Percentiles rank a stretch among this genome's conserved stretches.
These are phyloP conservation scores for Ips typographus DNA, from an alignment of 1,140 invertebrate genomes.

Conservation along the genomic window DNA sequence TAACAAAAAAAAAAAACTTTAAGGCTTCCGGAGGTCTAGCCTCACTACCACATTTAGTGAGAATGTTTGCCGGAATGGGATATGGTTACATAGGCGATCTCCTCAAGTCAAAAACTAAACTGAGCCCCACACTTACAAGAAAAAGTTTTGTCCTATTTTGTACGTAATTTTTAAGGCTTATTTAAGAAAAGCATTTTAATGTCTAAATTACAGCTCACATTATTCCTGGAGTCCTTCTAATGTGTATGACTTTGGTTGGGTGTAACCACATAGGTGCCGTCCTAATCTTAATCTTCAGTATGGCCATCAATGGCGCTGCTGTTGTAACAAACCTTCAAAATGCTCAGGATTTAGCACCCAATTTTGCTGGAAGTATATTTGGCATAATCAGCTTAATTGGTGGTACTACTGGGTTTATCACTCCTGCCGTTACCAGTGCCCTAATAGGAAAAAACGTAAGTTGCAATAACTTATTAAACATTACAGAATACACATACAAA, in stretches of 20 bases:
- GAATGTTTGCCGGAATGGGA: slow-evolving; percentile 63
- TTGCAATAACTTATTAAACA: neutral
- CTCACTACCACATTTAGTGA: slow-evolving; percentile 68
- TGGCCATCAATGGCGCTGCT: slow-evolving; percentile 80
- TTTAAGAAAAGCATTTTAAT: too few species aligned
- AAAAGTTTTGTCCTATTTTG: slow-evolving; percentile 71
- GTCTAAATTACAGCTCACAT: slow-evolving; percentile 62
- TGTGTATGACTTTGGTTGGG: slow-evolving; percentile 66
- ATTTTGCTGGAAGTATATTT: slow-evolving; percentile 75
- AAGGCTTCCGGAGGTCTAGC: slow-evolving; percentile 68
- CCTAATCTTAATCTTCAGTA: slow-evolving; percentile 68
- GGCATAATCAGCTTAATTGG: slow-evolving; percentile 74
- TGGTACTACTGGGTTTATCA: slow-evolving; percentile 72
- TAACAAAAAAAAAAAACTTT: slow-evolving; percentile 1
- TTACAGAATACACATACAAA: neutral
- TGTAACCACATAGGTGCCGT: slow-evolving; percentile 65
- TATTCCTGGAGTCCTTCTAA: slow-evolving; percentile 66
- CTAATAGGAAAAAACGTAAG: slow-evolving; percentile 66
- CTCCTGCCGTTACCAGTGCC: slow-evolving; percentile 68
- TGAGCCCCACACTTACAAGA: slow-evolving; percentile 64
- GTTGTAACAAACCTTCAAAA: slow-evolving; percentile 82
- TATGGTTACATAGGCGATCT: slow-evolving; percentile 69
- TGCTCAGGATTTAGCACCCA: slow-evolving; percentile 80
- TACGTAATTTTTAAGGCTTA: slow-evolving; percentile 51
- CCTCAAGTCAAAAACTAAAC: slow-evolving; percentile 58